Evolutionary conservation across 2,888 invertebrate genomes (phyloP).

Genomic region (Tricholauxania praeusta): DNA sequence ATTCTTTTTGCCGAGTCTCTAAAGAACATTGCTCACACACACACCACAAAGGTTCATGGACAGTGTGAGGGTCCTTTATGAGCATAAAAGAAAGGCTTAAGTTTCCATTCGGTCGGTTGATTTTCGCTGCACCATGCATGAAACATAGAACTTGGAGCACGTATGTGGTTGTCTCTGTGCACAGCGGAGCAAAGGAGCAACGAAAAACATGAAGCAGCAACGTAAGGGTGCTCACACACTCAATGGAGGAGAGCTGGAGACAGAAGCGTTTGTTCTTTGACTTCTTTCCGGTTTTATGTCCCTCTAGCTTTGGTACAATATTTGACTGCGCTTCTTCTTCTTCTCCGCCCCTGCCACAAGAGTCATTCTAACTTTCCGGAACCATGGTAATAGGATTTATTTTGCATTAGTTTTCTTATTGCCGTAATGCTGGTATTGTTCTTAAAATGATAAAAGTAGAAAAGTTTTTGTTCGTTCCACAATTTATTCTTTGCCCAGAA

Average conservation of each 20-base stretch:
- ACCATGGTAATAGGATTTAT: slow-evolving; percentile 45
- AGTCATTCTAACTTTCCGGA: slow-evolving; percentile 40
- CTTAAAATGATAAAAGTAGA: slow-evolving; percentile 42
- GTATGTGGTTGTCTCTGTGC: slow-evolving; percentile 19
- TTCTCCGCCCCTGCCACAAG: not conserved
- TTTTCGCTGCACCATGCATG: not conserved
- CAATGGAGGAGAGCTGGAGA: slow-evolving; percentile 21
- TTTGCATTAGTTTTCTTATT: slow-evolving; percentile 45
- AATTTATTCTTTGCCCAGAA: slow-evolving; percentile 23
- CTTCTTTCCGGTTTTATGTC: slow-evolving; percentile 52
- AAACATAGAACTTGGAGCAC: not conserved
- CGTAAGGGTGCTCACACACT: not conserved
- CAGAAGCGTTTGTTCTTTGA: slow-evolving; percentile 59
- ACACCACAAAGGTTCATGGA: slow-evolving; percentile 60
- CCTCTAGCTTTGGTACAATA: not conserved
- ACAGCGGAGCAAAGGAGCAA: not conserved
- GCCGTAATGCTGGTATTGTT: slow-evolving; percentile 40
- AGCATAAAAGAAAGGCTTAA: slow-evolving; percentile 63
- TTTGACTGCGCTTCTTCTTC: too few relatives aligned
- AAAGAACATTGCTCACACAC: not conserved
- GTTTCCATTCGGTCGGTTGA: slow-evolving; percentile 61
- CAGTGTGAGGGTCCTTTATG: slow-evolving; percentile 39
- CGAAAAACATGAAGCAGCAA: not conserved
- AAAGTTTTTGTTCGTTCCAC: slow-evolving; percentile 34
- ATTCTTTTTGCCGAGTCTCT: slow-evolving; percentile 1